A percentile compares a stretch with the other conserved stretches of the same genome.
phyloP scores from a whole-genome alignment of 2,113 vertebrate genomes.

The Numida meleagris region DNA sequence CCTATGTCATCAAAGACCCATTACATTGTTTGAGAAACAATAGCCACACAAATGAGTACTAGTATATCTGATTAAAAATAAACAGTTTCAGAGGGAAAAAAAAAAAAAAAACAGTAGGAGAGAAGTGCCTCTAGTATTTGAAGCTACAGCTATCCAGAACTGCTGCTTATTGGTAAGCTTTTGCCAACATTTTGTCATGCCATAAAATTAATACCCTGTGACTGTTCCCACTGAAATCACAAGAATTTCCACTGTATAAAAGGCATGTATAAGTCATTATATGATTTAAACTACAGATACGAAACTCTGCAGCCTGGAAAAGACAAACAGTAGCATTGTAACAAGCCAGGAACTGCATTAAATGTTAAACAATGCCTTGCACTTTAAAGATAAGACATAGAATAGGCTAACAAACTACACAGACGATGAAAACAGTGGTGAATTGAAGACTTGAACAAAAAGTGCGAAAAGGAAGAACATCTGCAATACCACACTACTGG shows the following conservation, averaged over 20 bases:
- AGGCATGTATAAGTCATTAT: slow-evolving; percentile 46
- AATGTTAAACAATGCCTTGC: slow-evolving; percentile 64
- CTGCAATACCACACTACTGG: slow-evolving; percentile 49
- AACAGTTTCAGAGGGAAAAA: neutral
- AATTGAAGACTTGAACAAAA: slow-evolving; percentile 60
- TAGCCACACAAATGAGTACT: neutral
- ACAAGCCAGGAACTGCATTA: slow-evolving; percentile 54
- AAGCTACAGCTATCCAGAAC: neutral
- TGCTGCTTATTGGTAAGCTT: neutral
- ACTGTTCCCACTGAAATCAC: neutral
- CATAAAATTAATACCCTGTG: slow-evolving; percentile 5
- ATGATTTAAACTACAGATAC: slow-evolving; percentile 34
- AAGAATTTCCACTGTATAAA: slow-evolving; percentile 37
- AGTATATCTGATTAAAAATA: neutral
- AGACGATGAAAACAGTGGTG: slow-evolving; percentile 61
- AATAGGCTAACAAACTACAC: slow-evolving; percentile 60
- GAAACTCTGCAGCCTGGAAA: slow-evolving; percentile 30
- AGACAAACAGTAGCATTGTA: slow-evolving; percentile 56
- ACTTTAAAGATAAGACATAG: slow-evolving; percentile 57
- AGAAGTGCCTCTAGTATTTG: neutral
- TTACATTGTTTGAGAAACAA: neutral
- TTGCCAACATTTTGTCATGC: neutral
- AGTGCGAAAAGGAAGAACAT: slow-evolving; percentile 62
- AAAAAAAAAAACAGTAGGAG: neutral
- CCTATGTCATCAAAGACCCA: neutral